A percentile compares a stretch with the other conserved stretches of the same genome.
phyloP scores from a whole-genome alignment of 2,888 invertebrate species.

The Timandra comae region DNA sequence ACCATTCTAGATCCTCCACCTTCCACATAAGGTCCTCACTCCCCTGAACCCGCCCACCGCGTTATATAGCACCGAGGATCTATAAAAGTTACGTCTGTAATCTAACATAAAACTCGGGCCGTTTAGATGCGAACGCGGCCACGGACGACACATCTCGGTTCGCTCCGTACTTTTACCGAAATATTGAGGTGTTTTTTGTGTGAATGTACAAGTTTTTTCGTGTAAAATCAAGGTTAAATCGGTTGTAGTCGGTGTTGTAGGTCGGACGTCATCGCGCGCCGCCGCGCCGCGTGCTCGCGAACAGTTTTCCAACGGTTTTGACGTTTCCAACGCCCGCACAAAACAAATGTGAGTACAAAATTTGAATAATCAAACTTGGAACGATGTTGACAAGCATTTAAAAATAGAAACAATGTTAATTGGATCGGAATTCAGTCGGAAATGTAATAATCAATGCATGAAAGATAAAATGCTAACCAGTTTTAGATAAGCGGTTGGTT shows the following conservation, averaged over 20 bases:
- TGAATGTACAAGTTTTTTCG: constrained; percentile 62
- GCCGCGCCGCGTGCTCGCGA: constrained; percentile 45
- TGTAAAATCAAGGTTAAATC: constrained; percentile 51
- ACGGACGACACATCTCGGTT: constrained; percentile 75
- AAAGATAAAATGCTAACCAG: constrained; percentile 6
- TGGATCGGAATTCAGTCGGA: constrained; percentile 10
- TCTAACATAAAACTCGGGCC: constrained; percentile 78
- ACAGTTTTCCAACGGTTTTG: constrained; percentile 45
- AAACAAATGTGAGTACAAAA: constrained; percentile 58
- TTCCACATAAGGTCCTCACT: constrained; percentile 54
- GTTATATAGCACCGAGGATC: constrained; percentile 78
- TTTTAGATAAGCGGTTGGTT: not conserved
- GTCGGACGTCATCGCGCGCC: constrained; percentile 50
- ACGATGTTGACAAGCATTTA: constrained; percentile 21
- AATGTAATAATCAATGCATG: constrained; percentile 6
- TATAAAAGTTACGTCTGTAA: constrained; percentile 78
- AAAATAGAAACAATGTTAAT: constrained; percentile 20
- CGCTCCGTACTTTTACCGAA: constrained; percentile 77
- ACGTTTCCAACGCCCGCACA: constrained; percentile 45
- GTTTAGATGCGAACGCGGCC: constrained; percentile 77
- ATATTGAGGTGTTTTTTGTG: constrained; percentile 66
- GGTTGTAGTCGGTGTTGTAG: constrained; percentile 43
- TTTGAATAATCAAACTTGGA: constrained; percentile 45
- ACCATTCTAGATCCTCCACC: constrained; percentile 55
- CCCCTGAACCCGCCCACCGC: constrained; percentile 65